Percentiles rank a stretch among this genome's conserved stretches.
Evolutionary conservation across 2,797 vertebrate species (phyloP).

Genomic region (Lacerta bilineata): DNA sequence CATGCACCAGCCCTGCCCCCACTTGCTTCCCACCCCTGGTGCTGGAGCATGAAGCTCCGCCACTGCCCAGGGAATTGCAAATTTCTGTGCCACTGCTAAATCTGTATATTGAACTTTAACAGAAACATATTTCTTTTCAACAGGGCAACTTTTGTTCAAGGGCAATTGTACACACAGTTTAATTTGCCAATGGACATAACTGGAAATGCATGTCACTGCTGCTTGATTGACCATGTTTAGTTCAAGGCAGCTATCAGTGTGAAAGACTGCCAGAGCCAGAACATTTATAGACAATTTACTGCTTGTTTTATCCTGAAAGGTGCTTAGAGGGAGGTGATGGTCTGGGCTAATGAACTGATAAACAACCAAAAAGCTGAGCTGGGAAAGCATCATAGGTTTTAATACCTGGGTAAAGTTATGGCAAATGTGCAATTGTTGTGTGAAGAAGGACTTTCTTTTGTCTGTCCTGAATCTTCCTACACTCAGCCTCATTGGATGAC

Average conservation of each 20-base stretch:
- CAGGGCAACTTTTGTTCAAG: background rate
- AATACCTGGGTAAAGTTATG: conserved; percentile 20
- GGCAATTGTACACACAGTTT: background rate
- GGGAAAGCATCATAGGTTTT: conserved; percentile 1
- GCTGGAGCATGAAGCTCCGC: no score
- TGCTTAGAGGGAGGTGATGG: conserved; percentile 20
- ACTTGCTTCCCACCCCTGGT: no score
- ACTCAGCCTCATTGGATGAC: no score
- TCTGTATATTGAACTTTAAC: background rate
- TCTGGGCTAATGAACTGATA: conserved; percentile 16
- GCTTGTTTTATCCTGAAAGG: background rate
- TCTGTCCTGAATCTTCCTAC: no score
- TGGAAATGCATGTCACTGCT: rapidly evolving
- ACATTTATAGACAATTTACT: background rate
- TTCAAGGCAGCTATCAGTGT: background rate
- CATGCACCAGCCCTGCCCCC: no score
- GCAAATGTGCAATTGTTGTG: background rate
- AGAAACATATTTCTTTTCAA: background rate
- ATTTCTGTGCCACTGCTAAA: background rate
- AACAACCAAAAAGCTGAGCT: conserved; percentile 8
- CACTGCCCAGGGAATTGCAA: background rate
- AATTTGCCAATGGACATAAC: background rate
- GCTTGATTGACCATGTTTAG: background rate
- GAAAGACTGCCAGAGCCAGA: conserved; percentile 5
- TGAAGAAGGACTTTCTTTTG: no score